Base-by-base conservation (phyloP, 2,113 vertebrate species). In the Chamaea fasciata region DNA sequence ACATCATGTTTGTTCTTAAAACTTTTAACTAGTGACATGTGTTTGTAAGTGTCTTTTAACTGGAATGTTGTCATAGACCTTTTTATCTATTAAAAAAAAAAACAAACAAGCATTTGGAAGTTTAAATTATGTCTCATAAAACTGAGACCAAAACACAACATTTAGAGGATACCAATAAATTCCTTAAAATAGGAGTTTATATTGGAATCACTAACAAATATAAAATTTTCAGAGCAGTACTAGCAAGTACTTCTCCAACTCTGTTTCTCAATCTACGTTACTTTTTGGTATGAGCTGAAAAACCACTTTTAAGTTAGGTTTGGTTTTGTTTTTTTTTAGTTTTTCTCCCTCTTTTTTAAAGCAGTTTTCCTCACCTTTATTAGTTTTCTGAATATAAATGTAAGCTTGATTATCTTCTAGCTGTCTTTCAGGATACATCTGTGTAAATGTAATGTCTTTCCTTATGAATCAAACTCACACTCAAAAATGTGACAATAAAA, bases 141-240 rank as follows among this genome's bases (percentile, higher is more conserved):
- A 91, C 83, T 93, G 62, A 94, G 82, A 93, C 89, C 86, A 92
- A 96, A 97, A 91, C 37, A 24, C 89, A 86, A 92, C 80, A 81
- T 97, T 97, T 97, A 96, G 96, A 92, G 87, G 88, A 87, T 97
- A 92, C 82, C 95, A 97, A 94, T 97, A 98, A 98, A 96, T 93
- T 96, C 87, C 84, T 81, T 87, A 90, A 97, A 98, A 97, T 95
- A 94, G 91, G 89, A 96, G 90, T 96, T 97, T 96, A 74, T 97
- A 90, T 94, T 96, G 80, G 88, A 97, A 97, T 97, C 91, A 44
- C 73, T 97, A 95, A 81, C 76, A 94, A 91, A 96, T 75, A 75
- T 95, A 97, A 57, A 95, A 94, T 96, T 97, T 97, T 97, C 96
- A 95, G 80, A 96, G 90, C 53, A 92, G 78, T 74, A 90, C 42